Conservation (phyloP, 2,888 invertebrate genomes). For the Drosophila niveifrons region DNA sequence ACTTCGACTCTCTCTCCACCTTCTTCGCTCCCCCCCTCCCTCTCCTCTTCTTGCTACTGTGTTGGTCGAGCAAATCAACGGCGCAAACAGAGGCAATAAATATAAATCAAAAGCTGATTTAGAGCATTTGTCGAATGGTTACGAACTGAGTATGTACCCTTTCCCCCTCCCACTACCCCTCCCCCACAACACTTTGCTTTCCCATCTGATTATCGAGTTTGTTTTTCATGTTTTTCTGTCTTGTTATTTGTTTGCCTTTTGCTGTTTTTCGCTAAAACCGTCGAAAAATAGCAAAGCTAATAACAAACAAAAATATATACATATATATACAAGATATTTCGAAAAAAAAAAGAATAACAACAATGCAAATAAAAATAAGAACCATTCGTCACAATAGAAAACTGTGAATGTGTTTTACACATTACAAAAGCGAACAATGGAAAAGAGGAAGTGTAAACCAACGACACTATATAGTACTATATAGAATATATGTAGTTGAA, state of each 20-base stretch:
- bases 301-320: slow-evolving; percentile 18
- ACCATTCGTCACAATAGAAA: slow-evolving; percentile 11
- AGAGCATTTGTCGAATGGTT: slow-evolving; percentile 30
- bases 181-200: neutral
- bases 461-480: too few species aligned
- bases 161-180: neutral
- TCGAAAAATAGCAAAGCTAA: slow-evolving; percentile 35
- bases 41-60: neutral
- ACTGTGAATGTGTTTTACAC: slow-evolving; percentile 46
- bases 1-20: neutral
- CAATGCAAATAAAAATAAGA: neutral
- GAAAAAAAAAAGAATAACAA: neutral
- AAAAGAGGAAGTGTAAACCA: neutral
- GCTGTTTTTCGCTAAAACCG: slow-evolving; percentile 71
- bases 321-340: slow-evolving; percentile 10
- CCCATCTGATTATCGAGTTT: slow-evolving; percentile 31
- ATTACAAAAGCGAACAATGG: slow-evolving; percentile 29
- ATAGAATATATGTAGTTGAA: too few species aligned
- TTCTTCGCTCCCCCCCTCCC: neutral
- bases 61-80: slow-evolving; percentile 19
- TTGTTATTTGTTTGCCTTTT: slow-evolving; percentile 60
- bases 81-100: slow-evolving; percentile 31
- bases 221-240: slow-evolving; percentile 22
- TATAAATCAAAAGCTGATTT: slow-evolving; percentile 65
- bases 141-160: neutral